Evolutionary conservation across 2,113 vertebrate genomes (phyloP).

Genomic region (Anas platyrhynchos): DNA sequence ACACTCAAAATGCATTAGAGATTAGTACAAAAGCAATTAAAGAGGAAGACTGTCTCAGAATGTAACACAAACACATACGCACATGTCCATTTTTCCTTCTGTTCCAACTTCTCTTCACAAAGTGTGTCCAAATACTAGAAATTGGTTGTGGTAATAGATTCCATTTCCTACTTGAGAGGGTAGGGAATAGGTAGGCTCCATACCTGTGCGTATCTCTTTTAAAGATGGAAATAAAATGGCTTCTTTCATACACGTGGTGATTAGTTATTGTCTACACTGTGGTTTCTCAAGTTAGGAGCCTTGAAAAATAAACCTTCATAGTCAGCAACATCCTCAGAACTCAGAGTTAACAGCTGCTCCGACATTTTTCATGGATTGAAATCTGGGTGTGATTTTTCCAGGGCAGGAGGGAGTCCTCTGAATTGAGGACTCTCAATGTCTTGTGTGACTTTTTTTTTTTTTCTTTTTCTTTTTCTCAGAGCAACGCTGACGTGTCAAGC

Average conservation of each 20-base stretch:
- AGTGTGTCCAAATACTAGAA: not conserved
- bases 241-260: rapidly evolving
- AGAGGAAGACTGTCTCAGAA: not conserved
- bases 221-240: not conserved
- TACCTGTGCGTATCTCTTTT: rapidly evolving
- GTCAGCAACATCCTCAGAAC: not conserved
- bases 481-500: not conserved
- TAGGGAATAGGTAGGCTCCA: not conserved
- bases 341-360: not conserved
- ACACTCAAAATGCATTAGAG: not conserved
- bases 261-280: rapidly evolving
- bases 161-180: not conserved
- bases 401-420: rapidly evolving
- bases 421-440: not conserved
- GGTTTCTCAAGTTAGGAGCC: not conserved
- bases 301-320: not conserved
- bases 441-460: not conserved
- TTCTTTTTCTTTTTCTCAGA: not conserved
- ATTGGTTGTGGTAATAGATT: not conserved
- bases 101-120: not conserved
- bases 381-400: not conserved
- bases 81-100: not conserved
- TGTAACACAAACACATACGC: not conserved
- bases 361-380: not conserved
- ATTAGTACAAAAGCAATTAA: not conserved